phyloP scores from a whole-genome alignment of 2,888 invertebrate species.

The Amiota communis region DNA sequence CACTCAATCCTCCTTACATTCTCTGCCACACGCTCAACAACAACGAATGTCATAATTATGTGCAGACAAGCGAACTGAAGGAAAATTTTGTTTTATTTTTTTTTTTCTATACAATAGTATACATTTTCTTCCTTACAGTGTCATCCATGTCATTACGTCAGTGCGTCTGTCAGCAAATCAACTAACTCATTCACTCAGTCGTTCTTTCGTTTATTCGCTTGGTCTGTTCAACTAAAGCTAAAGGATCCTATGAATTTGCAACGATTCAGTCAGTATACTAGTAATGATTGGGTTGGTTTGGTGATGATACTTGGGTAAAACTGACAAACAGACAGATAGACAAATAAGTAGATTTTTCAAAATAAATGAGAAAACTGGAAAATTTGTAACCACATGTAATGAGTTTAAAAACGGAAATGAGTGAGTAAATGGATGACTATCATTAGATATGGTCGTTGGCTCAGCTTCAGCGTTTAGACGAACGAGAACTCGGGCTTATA shows the following conservation, averaged over 20 bases:
- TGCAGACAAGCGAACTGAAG: conserved; percentile 26
- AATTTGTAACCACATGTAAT: conserved; percentile 25
- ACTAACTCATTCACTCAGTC: background rate
- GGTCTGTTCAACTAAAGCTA: background rate
- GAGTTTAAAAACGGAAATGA: conserved; percentile 25
- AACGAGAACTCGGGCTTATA: no score
- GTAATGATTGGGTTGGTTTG: background rate
- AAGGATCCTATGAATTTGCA: background rate
- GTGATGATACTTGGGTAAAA: background rate
- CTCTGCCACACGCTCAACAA: background rate
- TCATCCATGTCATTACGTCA: background rate
- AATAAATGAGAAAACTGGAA: conserved; percentile 27
- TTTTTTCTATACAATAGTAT: no score
- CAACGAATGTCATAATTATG: conserved; percentile 27
- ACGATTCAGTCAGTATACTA: background rate
- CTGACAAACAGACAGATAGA: background rate
- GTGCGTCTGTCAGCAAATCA: background rate
- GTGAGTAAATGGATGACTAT: conserved; percentile 45
- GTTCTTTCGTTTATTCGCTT: background rate
- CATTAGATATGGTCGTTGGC: conserved; percentile 59
- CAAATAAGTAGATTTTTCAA: conserved; percentile 19
- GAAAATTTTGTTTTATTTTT: conserved; percentile 8
- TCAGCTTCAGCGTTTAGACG: background rate
- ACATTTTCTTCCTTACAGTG: no score
- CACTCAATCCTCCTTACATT: background rate